These are phyloP conservation scores for Agrotis ipsilon DNA, from an alignment of 2,888 invertebrate genomes.

Conservation along the genomic window DNA sequence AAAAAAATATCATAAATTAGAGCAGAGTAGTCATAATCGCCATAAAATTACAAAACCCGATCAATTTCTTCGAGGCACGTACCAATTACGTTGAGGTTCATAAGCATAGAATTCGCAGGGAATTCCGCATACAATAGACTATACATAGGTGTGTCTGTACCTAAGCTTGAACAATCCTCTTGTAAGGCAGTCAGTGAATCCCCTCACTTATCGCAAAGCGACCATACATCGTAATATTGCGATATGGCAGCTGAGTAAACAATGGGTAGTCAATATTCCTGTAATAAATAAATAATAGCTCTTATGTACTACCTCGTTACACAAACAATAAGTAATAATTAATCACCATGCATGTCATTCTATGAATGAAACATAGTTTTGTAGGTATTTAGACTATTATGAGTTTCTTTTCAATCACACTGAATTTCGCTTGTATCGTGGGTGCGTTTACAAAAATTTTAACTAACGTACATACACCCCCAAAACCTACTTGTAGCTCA, in stretches of 20 bases:
- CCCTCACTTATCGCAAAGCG: conserved; percentile 35
- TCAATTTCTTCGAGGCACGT: too few species aligned
- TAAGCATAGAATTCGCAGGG: neutral
- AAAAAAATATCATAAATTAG: too few species aligned
- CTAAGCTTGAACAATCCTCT: neutral
- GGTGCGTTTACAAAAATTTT: too few species aligned
- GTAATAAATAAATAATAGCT: conserved; percentile 7
- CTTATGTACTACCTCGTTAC: neutral
- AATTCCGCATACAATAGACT: too few species aligned
- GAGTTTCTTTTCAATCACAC: too few species aligned
- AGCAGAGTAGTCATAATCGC: too few species aligned
- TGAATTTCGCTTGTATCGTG: too few species aligned
- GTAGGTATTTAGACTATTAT: conserved; percentile 7
- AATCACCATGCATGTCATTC: neutral
- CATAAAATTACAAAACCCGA: too few species aligned
- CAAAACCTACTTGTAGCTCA: too few species aligned
- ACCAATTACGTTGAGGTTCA: too few species aligned
- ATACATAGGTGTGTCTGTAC: neutral
- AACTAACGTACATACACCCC: too few species aligned
- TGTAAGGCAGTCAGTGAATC: conserved; percentile 18
- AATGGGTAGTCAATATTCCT: conserved; percentile 35
- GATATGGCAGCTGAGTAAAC: conserved; percentile 8
- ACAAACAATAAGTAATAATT: neutral
- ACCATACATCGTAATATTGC: conserved; percentile 1
- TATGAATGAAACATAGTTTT: conserved; percentile 10